Base-by-base conservation (phyloP, 2,797 vertebrate genomes). In the Uromys caudimaculatus region DNA sequence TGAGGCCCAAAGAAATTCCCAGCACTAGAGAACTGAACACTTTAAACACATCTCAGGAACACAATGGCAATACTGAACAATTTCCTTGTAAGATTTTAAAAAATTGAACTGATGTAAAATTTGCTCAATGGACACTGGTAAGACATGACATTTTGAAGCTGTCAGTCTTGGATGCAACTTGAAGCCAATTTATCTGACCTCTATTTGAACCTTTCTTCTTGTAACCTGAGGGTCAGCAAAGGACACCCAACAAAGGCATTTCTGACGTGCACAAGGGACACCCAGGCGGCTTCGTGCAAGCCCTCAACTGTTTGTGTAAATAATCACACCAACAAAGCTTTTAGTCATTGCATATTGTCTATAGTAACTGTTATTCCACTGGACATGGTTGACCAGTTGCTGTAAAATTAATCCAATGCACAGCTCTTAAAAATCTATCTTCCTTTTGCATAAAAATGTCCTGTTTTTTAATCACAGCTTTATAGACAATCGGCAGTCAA, bases 151-250 rank as follows among this genome's bases (percentile, higher is more conserved):
- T 91, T 92, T 82, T 79, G 67, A 95, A 92, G 24, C 27, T 50
- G 9, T 89, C 54, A 91, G 14, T 5, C 92, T 71, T 50, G n/a
- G 38, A 47, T 83, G 17, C 9, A 89, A 47, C 16, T 64, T 60
- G 47, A 93, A 58, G 21, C 19, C 67, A 67, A 35, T 92, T 92
- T 93, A 86, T n/a, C n/a, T 38, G 58, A 52, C 41, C 19, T 79
- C 38, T 85, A 14, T 41, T 58, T 64, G 41, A 95, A 88, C 47
- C 21, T 75, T 90, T 91, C 54, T 79, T 84, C 19, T 90, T 90
- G 11, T 67, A 94, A 93, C 89, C 47, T 1, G 32, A 73, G 6
- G 3, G 10, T 89, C 35, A 64, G 21, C 50, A 90, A 71, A 38
- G 56, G 58, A 35, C 3, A 84, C 6, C 17, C 35, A 89, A 1